These are phyloP conservation scores for Caenorhabditis sp. DNA, from an alignment of 2,888 invertebrate genomes.

Conservation along the genomic window DNA sequence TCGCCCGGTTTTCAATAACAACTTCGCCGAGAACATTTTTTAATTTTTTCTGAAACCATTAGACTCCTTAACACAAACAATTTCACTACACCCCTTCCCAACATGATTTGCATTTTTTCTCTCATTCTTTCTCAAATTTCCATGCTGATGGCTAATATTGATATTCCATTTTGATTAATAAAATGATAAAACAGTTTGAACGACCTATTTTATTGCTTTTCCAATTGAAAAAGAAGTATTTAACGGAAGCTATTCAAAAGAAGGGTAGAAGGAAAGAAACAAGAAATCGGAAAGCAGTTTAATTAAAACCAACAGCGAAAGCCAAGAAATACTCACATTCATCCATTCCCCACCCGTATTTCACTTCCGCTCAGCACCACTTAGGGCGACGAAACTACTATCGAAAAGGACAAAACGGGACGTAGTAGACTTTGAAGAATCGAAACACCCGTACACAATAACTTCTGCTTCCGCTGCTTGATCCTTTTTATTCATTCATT, in stretches of 20 bases:
- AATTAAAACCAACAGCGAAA: constrained; percentile 36
- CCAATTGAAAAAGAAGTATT: not conserved
- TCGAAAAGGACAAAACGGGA: constrained; percentile 61
- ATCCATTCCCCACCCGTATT: constrained; percentile 4
- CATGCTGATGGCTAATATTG: not conserved
- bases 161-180: not conserved
- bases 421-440: constrained; percentile 55
- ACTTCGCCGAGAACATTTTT: not conserved
- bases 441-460: constrained; percentile 61
- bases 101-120: not conserved
- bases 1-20: constrained; percentile 4
- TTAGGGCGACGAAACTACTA: constrained; percentile 54
- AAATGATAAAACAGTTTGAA: not conserved
- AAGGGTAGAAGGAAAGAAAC: not conserved
- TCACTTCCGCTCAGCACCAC: constrained; percentile 55
- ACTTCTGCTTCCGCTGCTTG: constrained; percentile 60
- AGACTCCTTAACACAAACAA: not conserved
- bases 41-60: not conserved
- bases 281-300: constrained; percentile 35
- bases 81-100: not conserved
- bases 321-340: constrained; percentile 38
- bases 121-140: not conserved
- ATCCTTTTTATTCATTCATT: constrained; percentile 49
- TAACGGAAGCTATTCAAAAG: not conserved
- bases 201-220: too few species aligned